phyloP scores from a whole-genome alignment of 2,113 vertebrate genomes.

The Periophthalmodon schlosseri region DNA sequence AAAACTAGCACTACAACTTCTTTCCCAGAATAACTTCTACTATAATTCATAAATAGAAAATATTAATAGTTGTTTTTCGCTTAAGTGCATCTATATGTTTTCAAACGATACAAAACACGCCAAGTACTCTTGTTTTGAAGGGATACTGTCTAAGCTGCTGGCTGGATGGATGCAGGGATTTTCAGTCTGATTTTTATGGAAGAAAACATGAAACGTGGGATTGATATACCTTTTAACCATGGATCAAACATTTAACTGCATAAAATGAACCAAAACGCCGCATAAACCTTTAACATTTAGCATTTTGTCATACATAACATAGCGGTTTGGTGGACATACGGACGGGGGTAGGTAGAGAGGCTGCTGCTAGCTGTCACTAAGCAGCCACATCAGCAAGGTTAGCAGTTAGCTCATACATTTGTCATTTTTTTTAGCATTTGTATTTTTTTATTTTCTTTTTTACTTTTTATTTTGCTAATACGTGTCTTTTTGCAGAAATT shows the following conservation, averaged over 20 bases:
- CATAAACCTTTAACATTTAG: constrained; percentile 3
- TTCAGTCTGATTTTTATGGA: constrained; percentile 43
- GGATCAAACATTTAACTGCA: constrained; percentile 18
- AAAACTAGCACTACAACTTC: background rate
- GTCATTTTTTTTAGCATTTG: background rate
- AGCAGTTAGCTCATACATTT: constrained; percentile 39
- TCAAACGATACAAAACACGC: background rate
- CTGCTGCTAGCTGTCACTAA: constrained; percentile 46
- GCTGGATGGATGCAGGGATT: constrained; percentile 66
- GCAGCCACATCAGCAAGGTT: constrained; percentile 54
- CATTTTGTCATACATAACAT: background rate
- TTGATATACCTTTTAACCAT: constrained; percentile 35
- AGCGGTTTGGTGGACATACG: constrained; percentile 7
- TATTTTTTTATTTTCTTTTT: too few relatives aligned
- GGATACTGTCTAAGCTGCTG: constrained; percentile 27
- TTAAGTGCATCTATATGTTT: accelerated
- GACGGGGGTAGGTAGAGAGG: constrained; percentile 26
- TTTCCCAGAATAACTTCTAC: background rate
- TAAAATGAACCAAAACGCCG: constrained; percentile 17
- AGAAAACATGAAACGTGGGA: constrained; percentile 32
- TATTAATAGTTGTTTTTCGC: accelerated
- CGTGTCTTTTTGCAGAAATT: constrained; percentile 46
- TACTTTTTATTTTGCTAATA: constrained; percentile 1
- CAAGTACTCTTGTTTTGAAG: constrained; percentile 57
- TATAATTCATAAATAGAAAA: accelerated